These are phyloP conservation scores for Carassius auratus DNA, from an alignment of 2,113 vertebrate genomes.

Conservation along the genomic window DNA sequence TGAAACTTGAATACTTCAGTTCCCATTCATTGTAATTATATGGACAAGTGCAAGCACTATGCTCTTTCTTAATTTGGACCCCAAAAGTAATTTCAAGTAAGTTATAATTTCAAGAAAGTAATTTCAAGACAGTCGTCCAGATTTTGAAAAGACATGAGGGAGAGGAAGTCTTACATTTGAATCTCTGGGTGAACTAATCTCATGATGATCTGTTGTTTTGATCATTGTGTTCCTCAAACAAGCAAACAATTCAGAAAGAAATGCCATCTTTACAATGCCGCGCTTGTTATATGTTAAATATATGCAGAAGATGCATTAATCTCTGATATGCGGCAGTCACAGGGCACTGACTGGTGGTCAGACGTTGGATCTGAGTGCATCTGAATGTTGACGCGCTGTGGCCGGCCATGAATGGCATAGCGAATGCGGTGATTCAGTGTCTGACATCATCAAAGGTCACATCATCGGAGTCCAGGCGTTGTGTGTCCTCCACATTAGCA, in stretches of 20 bases:
- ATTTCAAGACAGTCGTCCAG: too few species aligned
- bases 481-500: constrained; percentile 18
- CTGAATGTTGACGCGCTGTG: constrained; percentile 12
- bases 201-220: neutral
- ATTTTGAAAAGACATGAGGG: neutral
- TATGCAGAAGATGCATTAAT: neutral
- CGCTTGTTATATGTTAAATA: neutral
- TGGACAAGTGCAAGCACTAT: too few species aligned
- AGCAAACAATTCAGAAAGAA: neutral
- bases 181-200: neutral
- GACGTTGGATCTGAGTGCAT: neutral
- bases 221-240: constrained; percentile 3
- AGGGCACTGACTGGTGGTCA: neutral
- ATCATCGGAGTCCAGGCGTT: neutral
- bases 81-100: too few species aligned
- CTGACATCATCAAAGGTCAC: constrained; percentile 40
- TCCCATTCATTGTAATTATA: too few species aligned
- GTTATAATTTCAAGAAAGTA: too few species aligned
- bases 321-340: neutral
- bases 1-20: too few species aligned
- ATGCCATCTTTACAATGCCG: neutral
- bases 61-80: too few species aligned
- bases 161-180: neutral
- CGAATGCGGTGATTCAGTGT: constrained; percentile 24
- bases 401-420: constrained; percentile 14